Evolutionary conservation across 2,888 invertebrate species (phyloP), one percentile per base, ranked within the genome.

Genomic region (Trichopria drosophilae): DNA sequence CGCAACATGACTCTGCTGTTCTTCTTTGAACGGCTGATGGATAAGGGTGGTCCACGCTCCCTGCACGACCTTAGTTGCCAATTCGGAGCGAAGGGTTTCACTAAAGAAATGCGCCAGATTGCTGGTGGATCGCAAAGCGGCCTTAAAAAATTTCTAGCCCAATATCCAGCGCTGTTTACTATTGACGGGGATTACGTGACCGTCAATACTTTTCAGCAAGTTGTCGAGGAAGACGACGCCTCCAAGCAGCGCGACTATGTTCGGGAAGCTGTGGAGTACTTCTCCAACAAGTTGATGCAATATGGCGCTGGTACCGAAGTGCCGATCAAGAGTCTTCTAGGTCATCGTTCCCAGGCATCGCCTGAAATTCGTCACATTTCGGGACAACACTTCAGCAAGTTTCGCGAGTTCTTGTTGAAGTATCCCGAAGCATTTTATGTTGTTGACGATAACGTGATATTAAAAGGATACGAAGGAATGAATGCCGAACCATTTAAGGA

Each of bases 21-120:
- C 82, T 99, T 99, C 80, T 88, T 98, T 76, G 99, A 99, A 81
- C 89, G 96, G 71, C 83, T 99, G 65, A 86, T 99, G 84, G 96
- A 97, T 78, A 96, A 95, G 80, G 90, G 93, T 67, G 92, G 93
- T 76, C 92, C 95, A 60, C 84, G 97, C 76, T 94, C 95, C 62
- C 83, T 98, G 69, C 96, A 96, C 79, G 98, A 99, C 80, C 83
- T 99, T 66, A 95, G 95, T 75, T 98, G 98, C 78, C 96, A 98
- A 79, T 99, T 99, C 79, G 98, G 98, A 69, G 96, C 97, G 64
- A 95, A 96, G 78, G 97, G 94, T 64, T 99, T 99, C 79, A 96
- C 98, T 18, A 93, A 95, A 80, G 98, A 98, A 81, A 98, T 98
- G 97, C 82, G 94, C 66, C 93, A 93, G 78, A 91, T 92, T 64